Conservation (phyloP, 2,888 invertebrate species). For the Hetaerina titia region DNA sequence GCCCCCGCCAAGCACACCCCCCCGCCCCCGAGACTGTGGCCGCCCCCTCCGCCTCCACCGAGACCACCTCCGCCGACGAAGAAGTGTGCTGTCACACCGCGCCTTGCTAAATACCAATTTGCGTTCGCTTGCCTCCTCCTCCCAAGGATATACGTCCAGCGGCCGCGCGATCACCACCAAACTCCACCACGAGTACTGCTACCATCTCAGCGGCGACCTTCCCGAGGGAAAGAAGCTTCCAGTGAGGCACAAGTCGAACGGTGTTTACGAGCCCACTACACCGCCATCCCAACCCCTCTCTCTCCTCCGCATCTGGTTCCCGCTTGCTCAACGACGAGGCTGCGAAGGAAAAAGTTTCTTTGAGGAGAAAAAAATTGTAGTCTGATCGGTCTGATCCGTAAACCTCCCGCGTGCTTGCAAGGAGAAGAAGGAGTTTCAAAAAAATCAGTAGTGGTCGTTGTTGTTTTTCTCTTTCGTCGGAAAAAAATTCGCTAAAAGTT, state of each 20-base stretch:
- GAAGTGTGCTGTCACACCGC: slow-evolving; percentile 39
- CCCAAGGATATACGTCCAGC: slow-evolving; percentile 55
- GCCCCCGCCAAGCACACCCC: slow-evolving; percentile 70
- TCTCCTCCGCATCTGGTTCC: not conserved
- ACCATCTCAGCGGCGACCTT: not conserved
- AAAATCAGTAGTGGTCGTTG: not conserved
- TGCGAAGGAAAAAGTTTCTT: not conserved
- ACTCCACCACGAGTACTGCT: not conserved
- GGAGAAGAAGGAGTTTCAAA: not conserved
- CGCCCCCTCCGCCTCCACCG: slow-evolving; percentile 60
- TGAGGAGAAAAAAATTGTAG: not conserved
- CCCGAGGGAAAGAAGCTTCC: slow-evolving; percentile 2
- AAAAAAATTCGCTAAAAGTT: not conserved
- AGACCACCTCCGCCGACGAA: slow-evolving; percentile 64
- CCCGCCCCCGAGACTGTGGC: slow-evolving; percentile 57
- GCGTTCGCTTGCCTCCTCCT: slow-evolving; percentile 23
- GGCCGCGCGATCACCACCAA: not conserved
- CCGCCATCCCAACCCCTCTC: not conserved
- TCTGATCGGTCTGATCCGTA: not conserved
- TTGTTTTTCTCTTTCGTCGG: not conserved
- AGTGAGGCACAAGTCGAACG: slow-evolving; percentile 26
- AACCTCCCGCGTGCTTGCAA: slow-evolving; percentile 49
- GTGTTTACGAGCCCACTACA: not conserved
- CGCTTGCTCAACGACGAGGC: not conserved
- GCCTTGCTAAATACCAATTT: slow-evolving; percentile 37